A percentile compares a stretch with the other conserved stretches of the same genome.
These are phyloP conservation scores for Acanthosepion lycidas DNA, from an alignment of 2,888 invertebrate species.

Conservation along the genomic window DNA sequence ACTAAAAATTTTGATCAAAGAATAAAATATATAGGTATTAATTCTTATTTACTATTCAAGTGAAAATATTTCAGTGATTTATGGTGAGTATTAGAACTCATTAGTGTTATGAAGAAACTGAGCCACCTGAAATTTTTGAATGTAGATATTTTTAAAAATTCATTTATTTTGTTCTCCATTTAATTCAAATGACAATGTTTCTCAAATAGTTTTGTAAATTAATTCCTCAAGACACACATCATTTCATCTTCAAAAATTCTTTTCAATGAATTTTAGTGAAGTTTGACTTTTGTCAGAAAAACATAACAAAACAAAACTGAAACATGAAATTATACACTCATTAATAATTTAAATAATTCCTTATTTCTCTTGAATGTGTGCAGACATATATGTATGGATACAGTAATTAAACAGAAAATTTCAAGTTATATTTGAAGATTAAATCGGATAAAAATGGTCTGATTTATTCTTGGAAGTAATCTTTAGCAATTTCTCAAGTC, in stretches of 20 bases:
- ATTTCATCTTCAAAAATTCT: background rate
- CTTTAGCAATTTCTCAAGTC: background rate
- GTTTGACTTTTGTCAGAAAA: background rate
- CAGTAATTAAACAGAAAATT: no score
- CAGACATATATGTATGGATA: background rate
- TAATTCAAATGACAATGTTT: background rate
- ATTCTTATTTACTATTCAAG: background rate
- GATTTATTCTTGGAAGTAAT: background rate
- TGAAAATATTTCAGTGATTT: conserved; percentile 20
- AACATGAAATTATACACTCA: background rate
- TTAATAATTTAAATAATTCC: background rate
- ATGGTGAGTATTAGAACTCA: background rate
- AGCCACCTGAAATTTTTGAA: background rate
- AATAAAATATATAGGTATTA: background rate
- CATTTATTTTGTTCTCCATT: background rate
- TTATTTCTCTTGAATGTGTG: background rate
- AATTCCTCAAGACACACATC: background rate
- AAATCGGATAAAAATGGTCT: no score
- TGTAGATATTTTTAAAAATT: background rate
- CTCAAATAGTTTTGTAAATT: background rate
- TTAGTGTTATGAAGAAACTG: background rate
- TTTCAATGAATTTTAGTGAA: background rate
- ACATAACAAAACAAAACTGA: background rate
- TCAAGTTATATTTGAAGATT: no score
- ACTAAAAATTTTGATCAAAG: background rate